Conservation (phyloP, 2,888 invertebrate species). For the Chaitophorus viminalis region DNA sequence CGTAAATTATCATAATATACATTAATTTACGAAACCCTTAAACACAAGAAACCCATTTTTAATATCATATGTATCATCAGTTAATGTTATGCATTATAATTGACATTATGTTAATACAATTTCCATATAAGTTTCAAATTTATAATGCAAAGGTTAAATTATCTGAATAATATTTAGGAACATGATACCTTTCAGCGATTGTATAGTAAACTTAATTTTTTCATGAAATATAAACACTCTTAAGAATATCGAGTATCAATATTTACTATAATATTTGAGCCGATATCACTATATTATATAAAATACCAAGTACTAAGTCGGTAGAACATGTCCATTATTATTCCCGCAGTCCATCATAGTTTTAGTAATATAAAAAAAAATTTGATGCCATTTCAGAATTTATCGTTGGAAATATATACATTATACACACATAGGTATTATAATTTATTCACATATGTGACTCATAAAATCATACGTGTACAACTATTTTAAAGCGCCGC, state of each 20-base stretch:
- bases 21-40: neutral
- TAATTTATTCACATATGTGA: neutral
- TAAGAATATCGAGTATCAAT: conserved; percentile 46
- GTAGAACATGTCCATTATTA: no score
- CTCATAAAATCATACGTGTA: neutral
- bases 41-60: neutral
- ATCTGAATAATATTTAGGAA: conserved; percentile 38
- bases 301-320: neutral
- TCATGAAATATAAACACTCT: conserved; percentile 23
- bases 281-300: neutral
- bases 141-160: conserved; percentile 15
- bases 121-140: neutral
- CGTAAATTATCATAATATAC: conserved; percentile 6
- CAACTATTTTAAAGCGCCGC: neutral
- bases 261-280: conserved; percentile 42
- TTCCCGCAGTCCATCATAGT: neutral
- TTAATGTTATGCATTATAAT: neutral
- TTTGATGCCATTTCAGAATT: neutral
- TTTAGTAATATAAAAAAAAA: no score
- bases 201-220: conserved; percentile 11
- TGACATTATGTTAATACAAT: neutral
- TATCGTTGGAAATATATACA: neutral
- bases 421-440: no score
- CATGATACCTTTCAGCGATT: conserved; percentile 31
- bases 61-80: neutral